Base-by-base conservation (phyloP, 2,797 vertebrate genomes). In the Synaphobranchus kaupii region DNA sequence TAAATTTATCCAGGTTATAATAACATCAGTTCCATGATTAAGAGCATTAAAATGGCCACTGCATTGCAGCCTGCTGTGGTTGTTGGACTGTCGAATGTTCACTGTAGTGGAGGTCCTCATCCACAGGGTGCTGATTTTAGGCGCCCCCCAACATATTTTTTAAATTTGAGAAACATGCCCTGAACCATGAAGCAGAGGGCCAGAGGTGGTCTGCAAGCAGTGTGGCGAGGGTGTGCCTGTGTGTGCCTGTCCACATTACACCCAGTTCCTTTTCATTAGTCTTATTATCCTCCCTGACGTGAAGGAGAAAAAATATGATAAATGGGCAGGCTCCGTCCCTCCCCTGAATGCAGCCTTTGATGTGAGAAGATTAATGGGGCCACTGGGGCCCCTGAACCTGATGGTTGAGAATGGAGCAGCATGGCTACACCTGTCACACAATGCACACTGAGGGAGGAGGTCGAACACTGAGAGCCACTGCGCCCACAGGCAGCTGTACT, bases 401-500 rank as follows among this genome's bases (percentile, higher is more conserved):
- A 94, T 92, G 63, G 0, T 89, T 92, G 91, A 87, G 88, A 93
- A 93, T 80, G 83, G 92, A 28, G 93, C 28, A 1, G 68, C 89
- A 89, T 87, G 92, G 92, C 88, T 91, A 90, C 88, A 89, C 95
- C 92, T 93, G 89, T 86, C 90, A 90, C 85, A 96, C 93, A 97
- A 96, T 93, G 93, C 91, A 93, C 93, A 39, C 39, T 1, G 39
- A 39, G 39, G 39, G 39, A 39, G 39, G 39, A 2, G 3, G 39
- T 54, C 52, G 95, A 93, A 94, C 94, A 94, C 95, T 92, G 93
- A 91, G 90, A 91, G 90, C 54, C 25, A 56, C 39, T 71, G n/a
- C 71, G 92, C 88, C 93, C 92, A 93, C 93, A 93, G 90, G 93
- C 91, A 95, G 95, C 95, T 95, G 95, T 92, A 94, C 68, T 39